phyloP scores from a whole-genome alignment of 1,140 invertebrate genomes.

The Bombus sylvicola region DNA sequence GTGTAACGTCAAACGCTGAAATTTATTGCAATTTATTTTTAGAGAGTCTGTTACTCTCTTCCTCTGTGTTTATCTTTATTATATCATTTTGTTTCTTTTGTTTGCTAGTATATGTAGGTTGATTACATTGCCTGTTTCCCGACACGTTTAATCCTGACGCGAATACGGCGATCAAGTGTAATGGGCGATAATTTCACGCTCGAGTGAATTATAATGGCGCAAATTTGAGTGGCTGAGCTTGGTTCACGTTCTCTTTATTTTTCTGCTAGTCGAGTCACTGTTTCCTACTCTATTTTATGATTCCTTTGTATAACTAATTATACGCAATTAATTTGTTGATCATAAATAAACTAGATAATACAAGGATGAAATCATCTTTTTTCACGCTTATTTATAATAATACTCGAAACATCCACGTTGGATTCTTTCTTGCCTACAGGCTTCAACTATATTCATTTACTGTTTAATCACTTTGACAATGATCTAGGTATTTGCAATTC shows the following conservation, averaged over 20 bases:
- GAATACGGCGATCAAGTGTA: constrained; percentile 20
- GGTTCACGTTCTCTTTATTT: not conserved
- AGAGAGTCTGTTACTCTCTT: not conserved
- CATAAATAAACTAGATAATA: not conserved
- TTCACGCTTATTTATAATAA: not conserved
- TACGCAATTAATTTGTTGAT: not conserved
- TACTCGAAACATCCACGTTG: no score
- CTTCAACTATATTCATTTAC: no score
- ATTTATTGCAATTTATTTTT: constrained; percentile 50
- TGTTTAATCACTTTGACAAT: no score
- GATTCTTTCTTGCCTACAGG: no score
- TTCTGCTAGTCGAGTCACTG: not conserved
- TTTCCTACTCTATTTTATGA: not conserved
- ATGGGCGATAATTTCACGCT: constrained; percentile 38
- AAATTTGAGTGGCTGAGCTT: not conserved
- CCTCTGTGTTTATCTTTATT: not conserved
- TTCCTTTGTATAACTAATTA: not conserved
- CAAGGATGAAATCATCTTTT: not conserved
- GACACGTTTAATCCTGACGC: not conserved
- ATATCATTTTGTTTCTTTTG: not conserved
- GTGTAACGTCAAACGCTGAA: constrained; percentile 10
- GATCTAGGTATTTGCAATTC: no score
- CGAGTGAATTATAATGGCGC: constrained; percentile 29
- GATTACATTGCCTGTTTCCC: not conserved
- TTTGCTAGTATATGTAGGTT: not conserved